phyloP scores from a whole-genome alignment of 2,113 vertebrate species.

The Stegostoma tigrinum region DNA sequence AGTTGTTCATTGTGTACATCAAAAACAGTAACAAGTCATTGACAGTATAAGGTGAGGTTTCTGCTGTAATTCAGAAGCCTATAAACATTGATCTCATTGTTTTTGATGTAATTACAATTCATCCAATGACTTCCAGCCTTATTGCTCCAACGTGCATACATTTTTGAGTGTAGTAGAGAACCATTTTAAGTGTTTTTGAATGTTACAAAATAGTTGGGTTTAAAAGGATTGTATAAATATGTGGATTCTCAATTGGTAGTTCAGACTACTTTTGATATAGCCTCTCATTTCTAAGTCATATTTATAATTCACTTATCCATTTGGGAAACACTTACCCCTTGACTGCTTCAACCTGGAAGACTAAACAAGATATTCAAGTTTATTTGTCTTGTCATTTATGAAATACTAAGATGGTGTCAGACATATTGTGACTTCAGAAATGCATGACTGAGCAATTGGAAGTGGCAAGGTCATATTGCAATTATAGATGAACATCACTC shows the following conservation, averaged over 20 bases:
- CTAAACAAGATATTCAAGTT: background rate
- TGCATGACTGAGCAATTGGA: slow-evolving; percentile 7
- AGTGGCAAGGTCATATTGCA: slow-evolving; percentile 18
- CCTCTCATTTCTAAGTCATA: background rate
- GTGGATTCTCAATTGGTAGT: background rate
- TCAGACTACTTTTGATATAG: background rate
- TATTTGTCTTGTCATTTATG: background rate
- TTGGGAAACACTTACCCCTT: background rate
- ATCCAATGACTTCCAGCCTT: background rate
- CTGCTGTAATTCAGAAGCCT: background rate
- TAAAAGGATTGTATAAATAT: background rate
- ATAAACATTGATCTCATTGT: background rate
- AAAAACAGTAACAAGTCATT: background rate
- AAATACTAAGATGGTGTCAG: background rate
- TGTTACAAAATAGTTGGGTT: background rate
- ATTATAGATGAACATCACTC: background rate
- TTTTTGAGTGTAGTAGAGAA: background rate
- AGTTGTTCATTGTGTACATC: background rate
- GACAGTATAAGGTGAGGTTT: background rate
- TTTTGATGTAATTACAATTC: background rate
- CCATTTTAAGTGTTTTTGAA: background rate
- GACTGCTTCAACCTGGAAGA: background rate
- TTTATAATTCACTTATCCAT: background rate
- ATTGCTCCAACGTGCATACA: background rate
- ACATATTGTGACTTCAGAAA: slow-evolving; percentile 23